A percentile compares a stretch with the other conserved stretches of the same genome.
Conservation (phyloP, 2,113 vertebrate genomes). For the Eclectus roratus region DNA sequence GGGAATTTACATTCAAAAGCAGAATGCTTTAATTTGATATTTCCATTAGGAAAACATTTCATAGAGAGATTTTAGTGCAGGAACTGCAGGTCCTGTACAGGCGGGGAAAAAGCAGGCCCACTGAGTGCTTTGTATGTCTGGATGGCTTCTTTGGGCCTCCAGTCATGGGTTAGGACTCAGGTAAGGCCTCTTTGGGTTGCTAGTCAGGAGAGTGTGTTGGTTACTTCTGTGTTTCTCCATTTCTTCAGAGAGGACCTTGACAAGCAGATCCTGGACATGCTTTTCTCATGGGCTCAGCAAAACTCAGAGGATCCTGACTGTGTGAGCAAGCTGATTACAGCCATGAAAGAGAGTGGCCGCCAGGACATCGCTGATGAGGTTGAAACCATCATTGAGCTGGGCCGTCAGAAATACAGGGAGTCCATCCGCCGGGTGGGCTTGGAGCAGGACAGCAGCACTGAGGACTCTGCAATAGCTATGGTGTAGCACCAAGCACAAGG, state of each 20-base stretch:
- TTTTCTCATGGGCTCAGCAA: conserved; percentile 88
- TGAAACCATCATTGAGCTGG: conserved; percentile 82
- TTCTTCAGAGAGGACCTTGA: conserved; percentile 83
- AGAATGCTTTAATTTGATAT: neutral
- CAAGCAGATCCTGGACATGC: conserved; percentile 86
- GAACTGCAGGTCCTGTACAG: neutral
- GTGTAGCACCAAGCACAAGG: neutral
- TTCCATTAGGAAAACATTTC: neutral
- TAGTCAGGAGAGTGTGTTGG: neutral
- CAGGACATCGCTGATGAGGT: conserved; percentile 90
- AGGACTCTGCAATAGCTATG: conserved; percentile 60
- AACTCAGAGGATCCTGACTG: conserved; percentile 77
- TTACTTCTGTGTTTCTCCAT: neutral
- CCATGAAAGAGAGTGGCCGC: conserved; percentile 85
- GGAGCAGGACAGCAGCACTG: conserved; percentile 66
- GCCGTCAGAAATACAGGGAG: conserved; percentile 84
- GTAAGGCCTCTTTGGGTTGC: neutral
- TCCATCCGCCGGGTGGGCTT: conserved; percentile 86
- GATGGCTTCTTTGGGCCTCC: neutral
- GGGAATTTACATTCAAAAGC: neutral
- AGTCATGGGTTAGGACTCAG: neutral
- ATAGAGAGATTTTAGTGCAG: neutral
- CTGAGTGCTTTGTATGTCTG: neutral
- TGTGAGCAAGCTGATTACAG: conserved; percentile 75
- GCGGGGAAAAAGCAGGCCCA: neutral